Conservation (phyloP, 2,888 invertebrate genomes). For the Drosophila kambysellisi region DNA sequence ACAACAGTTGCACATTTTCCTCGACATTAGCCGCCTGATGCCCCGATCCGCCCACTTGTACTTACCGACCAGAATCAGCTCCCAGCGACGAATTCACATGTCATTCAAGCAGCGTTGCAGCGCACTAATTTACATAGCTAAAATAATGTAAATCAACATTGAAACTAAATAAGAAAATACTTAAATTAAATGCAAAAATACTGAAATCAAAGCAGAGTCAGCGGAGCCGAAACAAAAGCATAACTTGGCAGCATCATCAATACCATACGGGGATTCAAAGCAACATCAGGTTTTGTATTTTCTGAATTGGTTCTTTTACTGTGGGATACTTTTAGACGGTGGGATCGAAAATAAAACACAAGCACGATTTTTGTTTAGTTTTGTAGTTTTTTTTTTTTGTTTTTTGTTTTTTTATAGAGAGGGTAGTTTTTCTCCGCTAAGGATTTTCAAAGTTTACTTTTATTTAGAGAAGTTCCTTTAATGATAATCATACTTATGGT, state of each 20-base stretch:
- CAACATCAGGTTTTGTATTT: conserved; percentile 30
- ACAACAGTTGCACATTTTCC: conserved; percentile 45
- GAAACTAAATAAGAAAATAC: conserved; percentile 30
- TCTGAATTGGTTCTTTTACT: conserved; percentile 10
- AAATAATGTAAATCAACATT: conserved; percentile 1
- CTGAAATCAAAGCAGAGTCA: conserved; percentile 47
- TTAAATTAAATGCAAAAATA: conserved; percentile 23
- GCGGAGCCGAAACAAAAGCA: conserved; percentile 40
- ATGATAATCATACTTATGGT: conserved; percentile 79
- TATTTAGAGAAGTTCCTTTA: conserved; percentile 80
- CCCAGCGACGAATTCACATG: conserved; percentile 14
- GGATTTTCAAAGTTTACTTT: conserved; percentile 81
- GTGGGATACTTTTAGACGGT: conserved; percentile 14
- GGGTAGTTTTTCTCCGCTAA: conserved; percentile 79
- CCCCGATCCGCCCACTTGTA: conserved; percentile 1
- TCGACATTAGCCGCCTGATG: conserved; percentile 18
- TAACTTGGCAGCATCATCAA: conserved; percentile 58
- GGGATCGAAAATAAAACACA: conserved; percentile 73
- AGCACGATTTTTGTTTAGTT: conserved; percentile 58
- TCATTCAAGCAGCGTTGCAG: not conserved
- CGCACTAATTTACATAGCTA: not conserved
- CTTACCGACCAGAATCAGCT: conserved; percentile 24
- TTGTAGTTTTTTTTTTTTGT: conserved; percentile 58
- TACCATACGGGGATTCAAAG: conserved; percentile 49
- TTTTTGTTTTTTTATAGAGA: conserved; percentile 71